phyloP scores from a whole-genome alignment of 2,888 invertebrate species.

The Alcis repandata region DNA sequence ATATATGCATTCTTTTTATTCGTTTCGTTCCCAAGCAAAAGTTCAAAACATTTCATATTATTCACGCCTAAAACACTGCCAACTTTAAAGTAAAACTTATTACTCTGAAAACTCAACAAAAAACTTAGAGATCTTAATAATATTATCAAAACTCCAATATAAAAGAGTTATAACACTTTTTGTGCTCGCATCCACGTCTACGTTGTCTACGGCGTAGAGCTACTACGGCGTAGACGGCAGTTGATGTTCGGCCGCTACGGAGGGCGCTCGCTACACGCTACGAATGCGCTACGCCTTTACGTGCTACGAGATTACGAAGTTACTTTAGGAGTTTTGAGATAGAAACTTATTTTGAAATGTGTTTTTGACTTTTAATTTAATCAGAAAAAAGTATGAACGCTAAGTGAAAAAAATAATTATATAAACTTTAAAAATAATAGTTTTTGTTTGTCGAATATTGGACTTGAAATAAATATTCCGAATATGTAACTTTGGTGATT shows the following conservation, averaged over 20 bases:
- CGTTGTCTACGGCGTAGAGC: conserved; percentile 47
- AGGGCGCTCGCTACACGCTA: conserved; percentile 64
- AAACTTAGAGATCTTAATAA: conserved; percentile 9
- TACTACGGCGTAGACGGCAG: conserved; percentile 72
- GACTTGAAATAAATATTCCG: not conserved
- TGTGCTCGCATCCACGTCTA: conserved; percentile 20
- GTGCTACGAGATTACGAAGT: conserved; percentile 45
- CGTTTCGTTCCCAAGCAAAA: not conserved
- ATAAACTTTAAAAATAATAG: not conserved
- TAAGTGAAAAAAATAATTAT: not conserved
- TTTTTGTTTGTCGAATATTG: not conserved
- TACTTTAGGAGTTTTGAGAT: conserved; percentile 18
- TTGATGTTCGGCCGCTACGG: conserved; percentile 69
- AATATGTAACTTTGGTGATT: conserved; percentile 1
- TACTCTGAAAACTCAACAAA: conserved; percentile 2
- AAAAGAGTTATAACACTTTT: conserved; percentile 23
- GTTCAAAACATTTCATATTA: not conserved
- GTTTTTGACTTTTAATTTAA: not conserved
- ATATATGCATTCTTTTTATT: not conserved
- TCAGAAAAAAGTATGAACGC: not conserved
- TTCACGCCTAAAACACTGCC: not conserved
- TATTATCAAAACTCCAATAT: conserved; percentile 13
- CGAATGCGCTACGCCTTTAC: conserved; percentile 52
- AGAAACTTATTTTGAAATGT: not conserved
- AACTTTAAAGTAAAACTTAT: conserved; percentile 8